Evolutionary conservation across 2,888 invertebrate genomes (phyloP), one percentile per base, ranked within the genome.

Genomic region (Plutella xylostella): DNA sequence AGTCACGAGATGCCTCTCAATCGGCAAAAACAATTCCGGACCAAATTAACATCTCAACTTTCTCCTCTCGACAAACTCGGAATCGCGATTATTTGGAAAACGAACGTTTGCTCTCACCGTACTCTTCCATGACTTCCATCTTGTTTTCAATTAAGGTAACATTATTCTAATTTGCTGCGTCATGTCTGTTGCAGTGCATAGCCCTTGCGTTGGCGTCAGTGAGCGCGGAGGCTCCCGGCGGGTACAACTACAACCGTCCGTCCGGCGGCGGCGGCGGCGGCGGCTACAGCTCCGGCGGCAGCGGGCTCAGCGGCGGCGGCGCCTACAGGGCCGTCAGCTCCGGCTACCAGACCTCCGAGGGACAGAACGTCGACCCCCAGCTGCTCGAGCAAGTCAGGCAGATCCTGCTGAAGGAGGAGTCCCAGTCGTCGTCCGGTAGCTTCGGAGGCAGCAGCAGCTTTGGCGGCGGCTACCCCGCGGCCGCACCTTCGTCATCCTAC

Each of bases 311-410:
- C 60, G 89, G 91, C 50, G 90, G 91, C 48, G 90, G 91, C 53
- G 88, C 89, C 54, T 92, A 90, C 85, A 88, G 88, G 54, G 88
- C 91, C 55, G 93, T 92, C 45, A 88, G 91, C 57, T 88, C 89
- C 55, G 93, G 93, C 55, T 89, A 88, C 82, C 91, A 92, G 72
- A 92, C 92, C 59, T 91, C 88, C 58, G 94, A 94, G 70, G 94
- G 94, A 51, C 92, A 92, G 61, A 88, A 90, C 73, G 92, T 94
- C 56, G 93, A 94, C 78, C 85, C 87, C 28, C 89, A 89, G 53
- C 88, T 94, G 55, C 87, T 94, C 53, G 93, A 94, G 64, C 92
- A 93, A 77, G 89, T 94, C 65, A 90, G 93, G 60, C 92, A 93
- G 72, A 93, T 94, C 77, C 88, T 94, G 54, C 87, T 94, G 58